phyloP scores from a whole-genome alignment of 2,797 vertebrate species.

The Sebastes variabilis region DNA sequence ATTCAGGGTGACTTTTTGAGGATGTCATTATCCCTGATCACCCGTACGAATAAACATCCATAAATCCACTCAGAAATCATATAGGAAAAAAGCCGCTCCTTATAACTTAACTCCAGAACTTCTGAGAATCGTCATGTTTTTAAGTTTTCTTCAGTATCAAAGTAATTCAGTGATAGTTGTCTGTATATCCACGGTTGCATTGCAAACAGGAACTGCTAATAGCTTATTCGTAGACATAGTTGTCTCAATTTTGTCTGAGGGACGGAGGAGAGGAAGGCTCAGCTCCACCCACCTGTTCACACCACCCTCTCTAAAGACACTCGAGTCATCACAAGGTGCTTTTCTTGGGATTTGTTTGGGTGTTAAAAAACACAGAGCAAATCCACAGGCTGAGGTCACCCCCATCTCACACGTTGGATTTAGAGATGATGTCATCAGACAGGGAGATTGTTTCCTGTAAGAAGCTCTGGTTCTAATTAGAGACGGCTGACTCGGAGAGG shows the following conservation, averaged over 20 bases:
- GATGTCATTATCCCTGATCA: background rate
- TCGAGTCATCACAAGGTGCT: conserved; percentile 55
- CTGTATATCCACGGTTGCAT: background rate
- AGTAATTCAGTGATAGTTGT: background rate
- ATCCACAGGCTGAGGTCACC: conserved; percentile 72
- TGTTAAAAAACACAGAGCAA: conserved; percentile 66
- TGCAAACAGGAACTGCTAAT: background rate
- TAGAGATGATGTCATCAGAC: conserved; percentile 75
- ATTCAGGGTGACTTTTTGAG: background rate
- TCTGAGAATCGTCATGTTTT: background rate
- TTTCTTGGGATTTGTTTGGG: conserved; percentile 66
- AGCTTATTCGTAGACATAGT: background rate
- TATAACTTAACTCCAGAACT: background rate
- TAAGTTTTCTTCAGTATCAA: background rate
- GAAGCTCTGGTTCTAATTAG: conserved; percentile 77
- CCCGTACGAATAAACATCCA: background rate
- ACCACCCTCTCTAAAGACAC: conserved; percentile 46
- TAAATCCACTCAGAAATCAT: background rate
- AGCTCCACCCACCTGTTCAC: conserved; percentile 50
- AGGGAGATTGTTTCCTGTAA: conserved; percentile 78
- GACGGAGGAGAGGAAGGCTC: conserved; percentile 11
- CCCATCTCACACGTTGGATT: conserved; percentile 62
- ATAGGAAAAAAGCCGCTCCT: background rate
- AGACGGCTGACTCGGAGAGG: conserved; percentile 36
- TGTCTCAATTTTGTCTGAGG: background rate